These are phyloP conservation scores for Pristionchus japonicus DNA, from an alignment of 2,888 invertebrate species.

Conservation along the genomic window DNA sequence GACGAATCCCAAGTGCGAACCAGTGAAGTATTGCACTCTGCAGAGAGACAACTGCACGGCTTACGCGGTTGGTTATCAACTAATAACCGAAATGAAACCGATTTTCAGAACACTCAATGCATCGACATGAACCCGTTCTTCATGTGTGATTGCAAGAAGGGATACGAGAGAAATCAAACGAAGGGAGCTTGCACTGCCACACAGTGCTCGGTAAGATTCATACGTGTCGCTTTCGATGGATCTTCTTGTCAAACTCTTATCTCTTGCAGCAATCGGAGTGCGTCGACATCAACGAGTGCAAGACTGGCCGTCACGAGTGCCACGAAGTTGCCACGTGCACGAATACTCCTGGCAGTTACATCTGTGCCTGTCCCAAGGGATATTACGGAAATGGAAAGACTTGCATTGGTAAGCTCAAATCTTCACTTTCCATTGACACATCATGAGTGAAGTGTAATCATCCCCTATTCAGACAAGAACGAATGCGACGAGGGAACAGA, in stretches of 20 bases:
- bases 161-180: slow-evolving; percentile 28
- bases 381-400: slow-evolving; percentile 36
- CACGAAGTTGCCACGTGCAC: slow-evolving; percentile 25
- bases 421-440: too few species aligned
- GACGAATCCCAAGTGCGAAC: slow-evolving; percentile 37
- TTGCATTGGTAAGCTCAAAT: slow-evolving; percentile 10
- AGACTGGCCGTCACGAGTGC: slow-evolving; percentile 30
- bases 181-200: not conserved
- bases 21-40: slow-evolving; percentile 24
- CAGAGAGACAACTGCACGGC: slow-evolving; percentile 39
- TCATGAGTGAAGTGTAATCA: too few species aligned
- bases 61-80: not conserved
- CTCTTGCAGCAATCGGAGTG: slow-evolving; percentile 6
- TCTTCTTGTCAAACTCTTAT: not conserved
- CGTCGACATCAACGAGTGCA: slow-evolving; percentile 67
- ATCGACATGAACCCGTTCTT: not conserved
- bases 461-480: slow-evolving; percentile 16
- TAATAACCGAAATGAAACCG: too few species aligned
- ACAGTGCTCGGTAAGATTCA: not conserved
- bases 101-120: slow-evolving; percentile 42
- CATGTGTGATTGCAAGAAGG: slow-evolving; percentile 33
- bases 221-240: too few species aligned
- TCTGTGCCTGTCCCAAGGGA: slow-evolving; percentile 29
- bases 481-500: not conserved
- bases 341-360: not conserved